A percentile compares a stretch with the other conserved stretches of the same genome.
phyloP scores from a whole-genome alignment of 2,888 invertebrate genomes.

The Athripsodes cinereus region DNA sequence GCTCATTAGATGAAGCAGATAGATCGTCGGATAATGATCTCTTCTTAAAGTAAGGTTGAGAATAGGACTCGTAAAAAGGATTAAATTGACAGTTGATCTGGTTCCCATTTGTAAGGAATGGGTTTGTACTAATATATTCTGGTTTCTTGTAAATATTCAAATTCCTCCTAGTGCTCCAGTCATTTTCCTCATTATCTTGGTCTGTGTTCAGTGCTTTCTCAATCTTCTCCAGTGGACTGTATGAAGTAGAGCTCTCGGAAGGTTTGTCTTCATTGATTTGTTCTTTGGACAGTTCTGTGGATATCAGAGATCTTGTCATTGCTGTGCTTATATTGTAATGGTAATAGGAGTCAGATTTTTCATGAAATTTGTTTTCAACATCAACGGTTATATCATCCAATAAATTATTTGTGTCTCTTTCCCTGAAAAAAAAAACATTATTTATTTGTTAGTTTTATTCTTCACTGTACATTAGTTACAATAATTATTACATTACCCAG shows the following conservation, averaged over 20 bases:
- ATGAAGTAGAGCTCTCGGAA: background rate
- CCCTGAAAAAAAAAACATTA: constrained; percentile 15
- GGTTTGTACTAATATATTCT: constrained; percentile 26
- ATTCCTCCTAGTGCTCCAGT: constrained; percentile 26
- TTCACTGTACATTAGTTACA: no score
- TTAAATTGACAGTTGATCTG: constrained; percentile 25
- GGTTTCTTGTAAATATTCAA: constrained; percentile 26
- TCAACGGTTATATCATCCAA: constrained; percentile 16
- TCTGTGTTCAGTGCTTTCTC: constrained; percentile 18
- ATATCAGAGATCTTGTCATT: constrained; percentile 20
- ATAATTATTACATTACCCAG: no score
- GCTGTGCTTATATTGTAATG: constrained; percentile 25
- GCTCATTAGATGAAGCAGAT: constrained; percentile 16
- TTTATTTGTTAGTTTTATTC: no score
- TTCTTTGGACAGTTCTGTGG: constrained; percentile 18
- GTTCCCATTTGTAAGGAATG: constrained; percentile 23
- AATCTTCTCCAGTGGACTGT: constrained; percentile 19
- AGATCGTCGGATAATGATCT: constrained; percentile 11
- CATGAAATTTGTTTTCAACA: constrained; percentile 12
- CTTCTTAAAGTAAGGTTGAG: constrained; percentile 9
- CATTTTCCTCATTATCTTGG: constrained; percentile 19
- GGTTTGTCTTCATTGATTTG: constrained; percentile 13
- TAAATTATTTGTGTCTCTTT: constrained; percentile 14
- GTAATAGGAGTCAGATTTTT: constrained; percentile 25
- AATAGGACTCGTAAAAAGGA: constrained; percentile 22